A percentile compares a stretch with the other conserved stretches of the same genome.
phyloP scores from a whole-genome alignment of 2,113 vertebrate species.

The Corythornis vintsioides region DNA sequence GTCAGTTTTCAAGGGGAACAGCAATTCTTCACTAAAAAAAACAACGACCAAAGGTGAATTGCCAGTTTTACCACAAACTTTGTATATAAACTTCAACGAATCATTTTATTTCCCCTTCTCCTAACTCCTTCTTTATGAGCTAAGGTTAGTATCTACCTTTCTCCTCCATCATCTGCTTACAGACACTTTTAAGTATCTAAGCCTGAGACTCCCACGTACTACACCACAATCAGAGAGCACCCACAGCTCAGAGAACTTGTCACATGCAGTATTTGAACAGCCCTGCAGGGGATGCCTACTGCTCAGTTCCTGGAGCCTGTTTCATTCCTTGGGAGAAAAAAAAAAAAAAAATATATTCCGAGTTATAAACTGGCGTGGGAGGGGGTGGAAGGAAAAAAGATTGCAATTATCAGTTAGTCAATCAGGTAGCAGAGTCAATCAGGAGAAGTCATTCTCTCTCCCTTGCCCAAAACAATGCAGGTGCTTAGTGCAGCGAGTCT shows the following conservation, averaged over 20 bases:
- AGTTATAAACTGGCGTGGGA: constrained; percentile 4
- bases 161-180: neutral
- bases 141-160: neutral
- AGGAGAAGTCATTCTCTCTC: constrained; percentile 1
- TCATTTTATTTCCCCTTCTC: neutral
- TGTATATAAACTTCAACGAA: neutral
- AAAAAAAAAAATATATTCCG: constrained; percentile 15
- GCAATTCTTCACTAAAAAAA: neutral
- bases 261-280: constrained; percentile 10
- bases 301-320: neutral
- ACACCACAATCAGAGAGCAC: neutral
- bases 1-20: neutral
- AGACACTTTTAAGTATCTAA: neutral
- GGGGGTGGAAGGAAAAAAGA: neutral
- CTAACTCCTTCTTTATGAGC: neutral
- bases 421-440: constrained; percentile 20
- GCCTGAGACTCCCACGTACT: neutral
- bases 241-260: neutral
- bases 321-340: neutral
- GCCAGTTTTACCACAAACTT: neutral
- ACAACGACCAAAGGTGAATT: neutral
- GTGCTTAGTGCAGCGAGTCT: neutral
- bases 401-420: constrained; percentile 22
- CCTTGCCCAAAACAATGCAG: constrained; percentile 25
- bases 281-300: constrained; percentile 49